Percentiles rank a stretch among this genome's conserved stretches.
Conservation (phyloP, 2,797 vertebrate species). For the Phalanger gymnotis region DNA sequence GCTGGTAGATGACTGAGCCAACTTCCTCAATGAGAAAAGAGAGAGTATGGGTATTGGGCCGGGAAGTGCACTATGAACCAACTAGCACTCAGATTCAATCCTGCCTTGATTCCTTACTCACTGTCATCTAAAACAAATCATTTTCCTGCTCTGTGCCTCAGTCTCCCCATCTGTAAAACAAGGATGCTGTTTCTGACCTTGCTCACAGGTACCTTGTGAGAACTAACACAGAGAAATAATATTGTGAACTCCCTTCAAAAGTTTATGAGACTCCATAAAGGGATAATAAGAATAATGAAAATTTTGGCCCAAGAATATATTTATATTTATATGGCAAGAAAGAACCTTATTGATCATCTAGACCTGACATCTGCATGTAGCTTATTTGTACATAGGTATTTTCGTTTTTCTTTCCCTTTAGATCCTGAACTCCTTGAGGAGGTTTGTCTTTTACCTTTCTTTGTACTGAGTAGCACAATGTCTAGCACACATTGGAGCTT, state of each 20-base stretch:
- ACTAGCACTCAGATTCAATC: background rate
- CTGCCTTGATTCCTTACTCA: background rate
- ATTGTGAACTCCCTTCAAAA: constrained; percentile 52
- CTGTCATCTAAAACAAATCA: background rate
- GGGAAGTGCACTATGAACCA: background rate
- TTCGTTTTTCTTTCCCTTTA: background rate
- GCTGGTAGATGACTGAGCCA: background rate
- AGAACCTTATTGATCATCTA: background rate
- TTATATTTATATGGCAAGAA: background rate
- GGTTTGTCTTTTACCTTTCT: background rate
- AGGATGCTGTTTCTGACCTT: constrained; percentile 8
- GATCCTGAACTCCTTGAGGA: background rate
- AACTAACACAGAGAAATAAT: background rate
- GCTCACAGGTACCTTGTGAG: background rate
- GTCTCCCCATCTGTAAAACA: background rate
- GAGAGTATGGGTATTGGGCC: background rate
- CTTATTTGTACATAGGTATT: background rate
- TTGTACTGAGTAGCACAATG: background rate
- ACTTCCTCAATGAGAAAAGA: background rate
- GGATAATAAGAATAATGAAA: constrained; percentile 57
- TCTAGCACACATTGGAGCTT: background rate
- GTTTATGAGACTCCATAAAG: constrained; percentile 7
- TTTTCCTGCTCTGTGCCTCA: background rate
- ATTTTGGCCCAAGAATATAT: constrained; percentile 2
- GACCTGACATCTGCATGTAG: background rate